Evolutionary conservation across 2,113 vertebrate species (phyloP).

Genomic region (Neogobius melanostomus): DNA sequence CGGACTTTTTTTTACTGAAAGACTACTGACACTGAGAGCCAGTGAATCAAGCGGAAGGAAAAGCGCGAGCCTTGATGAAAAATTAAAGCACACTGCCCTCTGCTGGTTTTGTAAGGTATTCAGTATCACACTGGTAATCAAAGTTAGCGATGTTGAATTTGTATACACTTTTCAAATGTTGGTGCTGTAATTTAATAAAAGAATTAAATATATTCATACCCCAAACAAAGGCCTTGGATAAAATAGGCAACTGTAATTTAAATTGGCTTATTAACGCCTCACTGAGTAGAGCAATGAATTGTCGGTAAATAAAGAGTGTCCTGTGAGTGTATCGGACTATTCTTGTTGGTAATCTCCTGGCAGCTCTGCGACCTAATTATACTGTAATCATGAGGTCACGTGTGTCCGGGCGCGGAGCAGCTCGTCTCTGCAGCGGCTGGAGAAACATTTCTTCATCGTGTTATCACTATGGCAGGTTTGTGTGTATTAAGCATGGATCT

Average conservation of each 20-base stretch:
- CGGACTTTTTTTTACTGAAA: constrained; percentile 22
- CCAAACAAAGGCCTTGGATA: not conserved
- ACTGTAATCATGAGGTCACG: constrained; percentile 17
- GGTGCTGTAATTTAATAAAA: not conserved
- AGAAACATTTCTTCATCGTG: no score
- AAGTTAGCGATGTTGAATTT: no score
- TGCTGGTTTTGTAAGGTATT: constrained; percentile 19
- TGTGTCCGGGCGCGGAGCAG: not conserved
- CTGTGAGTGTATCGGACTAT: not conserved
- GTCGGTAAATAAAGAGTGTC: not conserved
- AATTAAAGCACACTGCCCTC: constrained; percentile 51
- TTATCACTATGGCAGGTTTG: constrained; percentile 54
- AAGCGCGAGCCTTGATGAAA: constrained; percentile 41
- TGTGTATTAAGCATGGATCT: no score
- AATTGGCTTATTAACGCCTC: no score
- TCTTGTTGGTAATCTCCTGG: constrained; percentile 19
- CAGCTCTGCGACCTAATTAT: constrained; percentile 6
- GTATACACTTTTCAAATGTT: not conserved
- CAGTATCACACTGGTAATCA: no score
- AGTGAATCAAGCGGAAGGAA: not conserved
- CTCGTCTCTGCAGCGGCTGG: not conserved
- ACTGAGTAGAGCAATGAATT: not conserved
- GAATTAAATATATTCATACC: no score
- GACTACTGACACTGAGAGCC: not conserved
- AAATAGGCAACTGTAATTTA: not conserved